phyloP scores from a whole-genome alignment of 1,140 invertebrate species.

The Cydia pomonella region DNA sequence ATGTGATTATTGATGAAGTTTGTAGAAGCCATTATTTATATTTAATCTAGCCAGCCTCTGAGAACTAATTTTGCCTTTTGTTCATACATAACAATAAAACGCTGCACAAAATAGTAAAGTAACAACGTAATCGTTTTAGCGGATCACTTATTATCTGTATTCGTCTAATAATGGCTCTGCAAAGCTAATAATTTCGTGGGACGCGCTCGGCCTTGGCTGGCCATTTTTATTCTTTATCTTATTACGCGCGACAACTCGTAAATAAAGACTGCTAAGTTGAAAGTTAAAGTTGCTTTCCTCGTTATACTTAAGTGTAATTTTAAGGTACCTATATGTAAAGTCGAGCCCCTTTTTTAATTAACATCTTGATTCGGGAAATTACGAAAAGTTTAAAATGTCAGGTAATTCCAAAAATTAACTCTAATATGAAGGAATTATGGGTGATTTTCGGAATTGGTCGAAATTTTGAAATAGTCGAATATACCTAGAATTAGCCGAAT shows the following conservation, averaged over 20 bases:
- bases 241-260: neutral
- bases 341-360: too few species aligned
- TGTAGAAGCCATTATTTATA: neutral
- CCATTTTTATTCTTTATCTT: slow-evolving; percentile 30
- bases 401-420: too few species aligned
- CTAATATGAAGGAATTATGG: too few species aligned
- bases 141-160: slow-evolving; percentile 30
- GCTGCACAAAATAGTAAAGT: neutral
- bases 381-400: too few species aligned
- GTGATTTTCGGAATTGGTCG: too few species aligned
- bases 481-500: too few species aligned
- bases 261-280: neutral
- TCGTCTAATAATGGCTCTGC: slow-evolving; percentile 7
- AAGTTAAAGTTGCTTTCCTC: neutral
- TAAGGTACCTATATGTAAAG: too few species aligned
- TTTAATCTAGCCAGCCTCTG: neutral
- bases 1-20: too few species aligned
- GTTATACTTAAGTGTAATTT: neutral
- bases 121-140: slow-evolving; percentile 23
- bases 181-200: slow-evolving; percentile 26
- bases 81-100: slow-evolving; percentile 9
- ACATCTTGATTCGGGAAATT: too few species aligned
- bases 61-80: neutral
- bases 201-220: slow-evolving; percentile 17
- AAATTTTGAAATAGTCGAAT: too few species aligned